Evolutionary conservation across 2,797 vertebrate species (phyloP), one percentile per base, ranked within the genome.

Genomic region (Salmo trutta): DNA sequence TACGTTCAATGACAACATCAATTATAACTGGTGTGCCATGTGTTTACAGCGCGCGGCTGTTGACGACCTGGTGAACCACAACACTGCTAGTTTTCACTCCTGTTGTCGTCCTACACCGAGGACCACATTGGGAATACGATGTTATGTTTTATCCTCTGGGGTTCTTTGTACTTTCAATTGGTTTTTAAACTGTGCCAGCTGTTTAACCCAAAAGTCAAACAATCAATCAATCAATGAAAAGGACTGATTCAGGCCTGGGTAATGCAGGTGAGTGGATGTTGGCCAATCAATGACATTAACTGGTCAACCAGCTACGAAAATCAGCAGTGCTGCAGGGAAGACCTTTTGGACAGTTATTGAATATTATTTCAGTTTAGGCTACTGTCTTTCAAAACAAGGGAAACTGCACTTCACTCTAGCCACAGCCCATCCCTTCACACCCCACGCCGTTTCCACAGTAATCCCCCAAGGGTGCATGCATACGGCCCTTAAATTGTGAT

Each of bases 391-490:
- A 27, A 65, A 67, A 14, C 29, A 29, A 41, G 33, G 15, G 29
- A 41, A 33, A 16, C 17, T 36, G 51, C 51, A 16, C 41, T 59
- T 73, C 82, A 75, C 84, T 85, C 79, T 1, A 87, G 82, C 85
- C 87, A 88, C 74, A 62, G 82, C 83, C 27, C 85, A 81, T 15
- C 2, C 19, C 56, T 29, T 8, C 15, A 10, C 29, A 53, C 17
- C 24, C 52, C 24, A 24, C 70, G 24, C 41, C 8, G 67, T 66
- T 66, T n/a, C 16, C 12, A 33, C 27, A 68, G 8, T 2, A 17
- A 15, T 53, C 21, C 54, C 14, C 31, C 10, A 17, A 81, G 77
- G 56, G 71, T 74, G 79, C 88, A 90, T 91, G 90, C 90, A 91
- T 92, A 89, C 90, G 90, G 81, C 78, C 81, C 78, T 74, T 72